Percentiles rank a stretch among this genome's conserved stretches.
phyloP scores from a whole-genome alignment of 2,888 invertebrate genomes.

The Hipparchia semele region DNA sequence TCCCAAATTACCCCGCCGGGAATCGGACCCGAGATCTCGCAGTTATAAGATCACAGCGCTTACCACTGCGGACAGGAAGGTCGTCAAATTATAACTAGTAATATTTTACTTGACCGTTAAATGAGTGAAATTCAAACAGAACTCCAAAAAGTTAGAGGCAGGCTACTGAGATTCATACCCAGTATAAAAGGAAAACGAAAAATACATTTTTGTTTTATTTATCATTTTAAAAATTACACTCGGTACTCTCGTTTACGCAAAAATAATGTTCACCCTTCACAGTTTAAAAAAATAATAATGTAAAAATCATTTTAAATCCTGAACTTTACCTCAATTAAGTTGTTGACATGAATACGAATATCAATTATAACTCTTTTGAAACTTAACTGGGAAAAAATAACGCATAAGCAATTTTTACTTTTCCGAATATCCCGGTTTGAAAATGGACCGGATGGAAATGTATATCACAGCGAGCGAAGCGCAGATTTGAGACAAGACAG shows the following conservation, averaged over 20 bases:
- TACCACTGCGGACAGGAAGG: too few species aligned
- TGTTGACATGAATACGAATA: constrained; percentile 2
- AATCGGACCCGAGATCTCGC: too few species aligned
- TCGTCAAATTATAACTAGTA: too few species aligned
- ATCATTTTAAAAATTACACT: too few species aligned
- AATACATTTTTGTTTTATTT: too few species aligned
- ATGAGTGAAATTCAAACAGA: too few species aligned
- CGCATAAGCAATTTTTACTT: constrained; percentile 7
- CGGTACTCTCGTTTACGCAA: neutral
- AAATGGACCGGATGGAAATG: neutral
- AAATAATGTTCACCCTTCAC: neutral
- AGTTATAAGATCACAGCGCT: too few species aligned
- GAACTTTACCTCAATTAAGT: neutral
- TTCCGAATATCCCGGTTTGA: neutral
- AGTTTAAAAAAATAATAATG: neutral
- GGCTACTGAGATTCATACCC: too few species aligned
- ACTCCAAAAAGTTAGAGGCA: too few species aligned
- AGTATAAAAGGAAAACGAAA: too few species aligned
- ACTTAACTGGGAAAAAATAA: neutral
- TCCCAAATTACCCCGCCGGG: too few species aligned
- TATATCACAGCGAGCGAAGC: neutral
- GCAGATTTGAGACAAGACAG: neutral
- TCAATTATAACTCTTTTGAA: constrained; percentile 12
- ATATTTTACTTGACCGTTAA: too few species aligned
- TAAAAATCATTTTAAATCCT: neutral